A percentile compares a stretch with the other conserved stretches of the same genome.
phyloP scores from a whole-genome alignment of 2,888 invertebrate species.

The Cephus runcator region DNA sequence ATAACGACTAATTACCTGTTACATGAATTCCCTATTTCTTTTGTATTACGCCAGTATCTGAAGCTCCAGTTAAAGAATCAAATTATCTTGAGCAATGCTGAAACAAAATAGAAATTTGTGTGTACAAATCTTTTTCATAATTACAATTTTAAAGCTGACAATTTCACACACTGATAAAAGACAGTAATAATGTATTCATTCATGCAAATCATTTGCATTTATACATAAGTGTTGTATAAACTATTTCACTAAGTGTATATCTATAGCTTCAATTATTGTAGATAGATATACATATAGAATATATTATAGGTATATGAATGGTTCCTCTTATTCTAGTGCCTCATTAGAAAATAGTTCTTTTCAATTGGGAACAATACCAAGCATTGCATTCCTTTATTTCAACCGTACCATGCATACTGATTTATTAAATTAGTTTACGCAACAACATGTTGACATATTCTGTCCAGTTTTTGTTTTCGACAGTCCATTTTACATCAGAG shows the following conservation, averaged over 20 bases:
- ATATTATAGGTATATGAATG: background rate
- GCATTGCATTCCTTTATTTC: background rate
- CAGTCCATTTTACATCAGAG: background rate
- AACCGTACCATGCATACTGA: background rate
- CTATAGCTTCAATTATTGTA: background rate
- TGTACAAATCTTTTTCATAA: background rate
- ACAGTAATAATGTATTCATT: background rate
- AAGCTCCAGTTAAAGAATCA: background rate
- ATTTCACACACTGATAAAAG: background rate
- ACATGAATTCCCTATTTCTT: background rate
- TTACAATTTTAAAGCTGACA: background rate
- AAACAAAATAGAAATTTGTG: background rate
- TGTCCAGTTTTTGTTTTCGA: background rate
- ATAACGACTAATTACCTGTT: background rate
- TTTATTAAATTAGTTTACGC: background rate
- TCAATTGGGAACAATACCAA: background rate
- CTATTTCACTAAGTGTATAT: background rate
- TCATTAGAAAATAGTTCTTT: background rate
- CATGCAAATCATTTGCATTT: background rate
- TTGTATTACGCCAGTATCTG: background rate
- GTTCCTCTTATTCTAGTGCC: background rate
- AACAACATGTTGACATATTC: background rate
- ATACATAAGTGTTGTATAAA: background rate
- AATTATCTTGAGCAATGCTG: background rate
- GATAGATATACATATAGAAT: background rate